Percentiles rank a stretch among this genome's conserved stretches.
phyloP scores from a whole-genome alignment of 1,140 invertebrate species.

The Venustaconcha ellipsiformis region DNA sequence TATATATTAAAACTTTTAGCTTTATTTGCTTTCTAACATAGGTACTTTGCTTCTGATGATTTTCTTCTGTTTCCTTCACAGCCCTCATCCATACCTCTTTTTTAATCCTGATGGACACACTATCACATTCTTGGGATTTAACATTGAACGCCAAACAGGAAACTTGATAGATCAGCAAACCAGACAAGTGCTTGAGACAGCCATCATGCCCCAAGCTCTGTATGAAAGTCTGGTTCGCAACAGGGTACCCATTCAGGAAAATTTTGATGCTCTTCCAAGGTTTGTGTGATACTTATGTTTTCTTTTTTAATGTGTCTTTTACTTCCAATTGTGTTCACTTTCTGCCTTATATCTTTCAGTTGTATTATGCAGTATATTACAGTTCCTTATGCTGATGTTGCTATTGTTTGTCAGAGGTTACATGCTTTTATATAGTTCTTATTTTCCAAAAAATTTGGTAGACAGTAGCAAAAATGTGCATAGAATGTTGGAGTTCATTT shows the following conservation, averaged over 20 bases:
- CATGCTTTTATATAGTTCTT: too few relatives aligned
- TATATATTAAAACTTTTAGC: too few relatives aligned
- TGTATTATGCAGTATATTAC: too few relatives aligned
- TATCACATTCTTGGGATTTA: slow-evolving; percentile 64
- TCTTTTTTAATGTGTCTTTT: too few relatives aligned
- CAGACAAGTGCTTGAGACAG: slow-evolving; percentile 33
- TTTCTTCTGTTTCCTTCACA: slow-evolving; percentile 30
- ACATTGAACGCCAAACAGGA: slow-evolving; percentile 48
- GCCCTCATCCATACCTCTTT: slow-evolving; percentile 64
- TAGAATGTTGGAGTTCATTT: too few relatives aligned
- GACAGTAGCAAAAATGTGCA: too few relatives aligned
- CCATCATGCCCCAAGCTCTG: slow-evolving; percentile 46
- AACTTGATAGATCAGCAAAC: slow-evolving; percentile 55
- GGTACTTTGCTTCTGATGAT: not conserved
- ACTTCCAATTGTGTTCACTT: too few relatives aligned
- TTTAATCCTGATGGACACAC: slow-evolving; percentile 60
- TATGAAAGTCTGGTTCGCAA: slow-evolving; percentile 47
- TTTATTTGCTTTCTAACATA: too few relatives aligned
- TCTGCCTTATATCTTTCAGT: too few relatives aligned
- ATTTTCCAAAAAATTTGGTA: too few relatives aligned
- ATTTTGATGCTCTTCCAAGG: slow-evolving; percentile 62
- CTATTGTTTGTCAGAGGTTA: too few relatives aligned
- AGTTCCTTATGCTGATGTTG: too few relatives aligned
- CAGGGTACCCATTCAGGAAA: slow-evolving; percentile 53
- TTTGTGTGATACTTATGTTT: slow-evolving; percentile 10